Base-by-base conservation (phyloP, 2,797 vertebrate genomes). In the Acestrorhynchus altus region DNA sequence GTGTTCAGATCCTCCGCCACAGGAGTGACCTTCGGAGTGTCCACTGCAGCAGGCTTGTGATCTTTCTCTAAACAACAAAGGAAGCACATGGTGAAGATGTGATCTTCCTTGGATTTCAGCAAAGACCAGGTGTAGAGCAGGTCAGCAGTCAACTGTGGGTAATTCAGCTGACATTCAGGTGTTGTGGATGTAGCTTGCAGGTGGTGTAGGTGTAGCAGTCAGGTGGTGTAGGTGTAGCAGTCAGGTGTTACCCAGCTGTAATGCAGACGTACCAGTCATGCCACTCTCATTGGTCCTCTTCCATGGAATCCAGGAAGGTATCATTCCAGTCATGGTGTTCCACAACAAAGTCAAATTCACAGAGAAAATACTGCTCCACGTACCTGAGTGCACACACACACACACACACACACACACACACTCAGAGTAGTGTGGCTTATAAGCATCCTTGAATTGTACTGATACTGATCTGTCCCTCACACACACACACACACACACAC, bases 311-410 rank as follows among this genome's bases (percentile, higher is more conserved):
- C 94, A 95, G 80, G 91, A 91, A 22, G 94, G 84, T 46, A 86
- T 73, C 59, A 86, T 82, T 31, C 93, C 92, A 0, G 91, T 92
- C 8, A 87, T 73, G 82, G 85, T 79, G 18, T 83, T 88, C 84
- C 94, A 93, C 71, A 94, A 82, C 56, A 94, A 87, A 52, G 90
- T 84, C 72, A 96, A 86, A 86, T 87, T 96, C 42, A 92, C 56
- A n/a, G 95, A 94, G 20, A 95, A 94, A 61, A 93, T 83, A 66
- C 95, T 96, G 87, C 94, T 96, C 94, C 94, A 96, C 79, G 96
- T 92, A 67, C 94, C 95, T 96, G n/a, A n/a, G n/a, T n/a, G n/a
- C n/a, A 85, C 11, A 81, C 10, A 66, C 59, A 56, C 61, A 80
- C 54, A 79, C 12, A 71, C 40, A 81, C 26, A 74, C 35, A 22